phyloP scores from a whole-genome alignment of 2,113 vertebrate genomes.

The Thinocorus orbignyianus region DNA sequence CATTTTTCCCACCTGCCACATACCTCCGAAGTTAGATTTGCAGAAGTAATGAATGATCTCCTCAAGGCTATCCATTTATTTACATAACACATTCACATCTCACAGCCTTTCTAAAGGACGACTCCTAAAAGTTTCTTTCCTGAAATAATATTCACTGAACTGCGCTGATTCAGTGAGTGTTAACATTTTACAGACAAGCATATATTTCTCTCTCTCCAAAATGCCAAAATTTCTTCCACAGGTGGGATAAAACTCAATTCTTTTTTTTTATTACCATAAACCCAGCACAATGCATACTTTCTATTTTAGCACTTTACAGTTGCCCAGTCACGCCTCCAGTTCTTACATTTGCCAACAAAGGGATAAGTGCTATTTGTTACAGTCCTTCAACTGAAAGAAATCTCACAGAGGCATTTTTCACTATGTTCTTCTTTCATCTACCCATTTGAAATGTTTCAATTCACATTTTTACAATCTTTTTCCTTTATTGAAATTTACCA shows the following conservation, averaged over 20 bases:
- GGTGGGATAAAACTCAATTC: neutral
- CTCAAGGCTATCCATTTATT: slow-evolving; percentile 18
- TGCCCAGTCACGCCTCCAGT: neutral
- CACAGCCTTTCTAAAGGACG: neutral
- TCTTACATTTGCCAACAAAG: neutral
- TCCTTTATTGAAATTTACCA: neutral
- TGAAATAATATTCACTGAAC: neutral
- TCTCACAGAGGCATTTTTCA: neutral
- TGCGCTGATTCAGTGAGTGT: neutral
- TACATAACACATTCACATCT: neutral
- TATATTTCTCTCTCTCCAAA: neutral
- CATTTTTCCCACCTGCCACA: neutral
- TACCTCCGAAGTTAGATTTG: neutral
- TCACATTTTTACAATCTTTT: neutral
- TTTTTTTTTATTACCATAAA: neutral
- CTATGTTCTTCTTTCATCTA: neutral
- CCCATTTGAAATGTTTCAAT: neutral
- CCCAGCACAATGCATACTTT: neutral
- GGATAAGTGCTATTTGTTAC: neutral
- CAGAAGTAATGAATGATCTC: neutral
- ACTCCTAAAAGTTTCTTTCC: neutral
- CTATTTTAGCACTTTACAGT: neutral
- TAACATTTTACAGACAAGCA: neutral
- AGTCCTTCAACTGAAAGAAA: neutral
- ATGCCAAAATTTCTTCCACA: neutral